Percentiles rank a stretch among this genome's conserved stretches.
phyloP scores from a whole-genome alignment of 1,140 invertebrate genomes.

The Lasioglossum albipes region DNA sequence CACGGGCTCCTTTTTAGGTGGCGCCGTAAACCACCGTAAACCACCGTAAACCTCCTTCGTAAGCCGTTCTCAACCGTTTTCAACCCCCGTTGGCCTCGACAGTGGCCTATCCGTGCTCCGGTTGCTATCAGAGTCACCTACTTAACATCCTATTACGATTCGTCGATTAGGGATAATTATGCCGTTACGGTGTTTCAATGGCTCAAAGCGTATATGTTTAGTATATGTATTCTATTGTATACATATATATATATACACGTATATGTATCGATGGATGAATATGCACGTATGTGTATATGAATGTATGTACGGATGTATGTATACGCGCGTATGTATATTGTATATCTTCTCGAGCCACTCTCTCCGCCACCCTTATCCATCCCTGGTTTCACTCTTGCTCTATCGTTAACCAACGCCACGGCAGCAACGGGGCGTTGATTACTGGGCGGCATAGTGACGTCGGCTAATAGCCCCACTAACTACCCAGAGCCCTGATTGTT shows the following conservation, averaged over 20 bases:
- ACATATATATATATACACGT: no score
- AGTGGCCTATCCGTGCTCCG: neutral
- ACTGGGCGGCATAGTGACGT: conserved; percentile 54
- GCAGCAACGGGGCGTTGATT: conserved; percentile 46
- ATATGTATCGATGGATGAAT: no score
- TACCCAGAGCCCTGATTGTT: conserved; percentile 58
- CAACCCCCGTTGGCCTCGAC: no score
- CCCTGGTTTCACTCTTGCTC: conserved; percentile 31
- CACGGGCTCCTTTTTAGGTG: neutral
- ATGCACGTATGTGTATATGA: no score
- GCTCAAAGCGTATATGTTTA: conserved; percentile 21
- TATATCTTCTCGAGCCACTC: neutral
- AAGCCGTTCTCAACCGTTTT: no score
- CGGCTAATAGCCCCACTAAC: conserved; percentile 58
- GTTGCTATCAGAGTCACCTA: neutral
- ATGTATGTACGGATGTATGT: no score
- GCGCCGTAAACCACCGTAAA: neutral
- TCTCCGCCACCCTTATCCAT: neutral
- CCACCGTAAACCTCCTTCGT: no score
- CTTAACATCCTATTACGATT: conserved; percentile 36
- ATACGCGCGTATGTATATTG: no score
- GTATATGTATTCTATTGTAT: no score
- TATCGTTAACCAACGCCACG: conserved; percentile 23
- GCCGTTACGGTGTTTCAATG: conserved; percentile 35
- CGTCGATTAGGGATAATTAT: conserved; percentile 35